Evolutionary conservation across 1,140 invertebrate genomes (phyloP).

Genomic region (Phymastichus coffea): DNA sequence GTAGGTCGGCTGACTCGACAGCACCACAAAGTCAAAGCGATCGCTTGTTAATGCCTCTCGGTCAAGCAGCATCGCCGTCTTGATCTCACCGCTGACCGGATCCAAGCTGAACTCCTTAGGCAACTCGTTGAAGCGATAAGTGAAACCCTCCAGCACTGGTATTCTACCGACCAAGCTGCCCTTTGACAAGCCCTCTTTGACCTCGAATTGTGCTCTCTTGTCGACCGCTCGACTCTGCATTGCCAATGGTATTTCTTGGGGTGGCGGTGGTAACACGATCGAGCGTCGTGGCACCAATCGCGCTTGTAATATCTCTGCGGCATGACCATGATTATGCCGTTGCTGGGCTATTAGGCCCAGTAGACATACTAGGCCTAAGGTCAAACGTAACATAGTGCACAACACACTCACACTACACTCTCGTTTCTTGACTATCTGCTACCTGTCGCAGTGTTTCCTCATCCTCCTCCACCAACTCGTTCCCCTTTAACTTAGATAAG

Average conservation of each 20-base stretch:
- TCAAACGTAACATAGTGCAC: no score
- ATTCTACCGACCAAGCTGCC: constrained; percentile 82
- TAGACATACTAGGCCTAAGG: no score
- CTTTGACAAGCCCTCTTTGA: constrained; percentile 78
- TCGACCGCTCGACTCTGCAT: constrained; percentile 87
- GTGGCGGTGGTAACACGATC: constrained; percentile 28
- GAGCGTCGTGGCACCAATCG: constrained; percentile 52
- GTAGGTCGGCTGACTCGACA: constrained; percentile 90
- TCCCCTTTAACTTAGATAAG: background rate
- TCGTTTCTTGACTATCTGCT: no score
- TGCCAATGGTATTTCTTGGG: constrained; percentile 52
- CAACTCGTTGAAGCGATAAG: constrained; percentile 88
- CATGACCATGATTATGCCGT: no score
- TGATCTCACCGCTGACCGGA: constrained; percentile 77
- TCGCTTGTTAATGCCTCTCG: constrained; percentile 75
- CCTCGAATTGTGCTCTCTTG: constrained; percentile 80
- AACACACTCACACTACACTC: no score
- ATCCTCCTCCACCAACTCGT: constrained; percentile 35
- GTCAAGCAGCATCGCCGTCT: constrained; percentile 78
- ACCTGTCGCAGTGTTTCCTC: constrained; percentile 50
- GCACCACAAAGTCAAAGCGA: constrained; percentile 83
- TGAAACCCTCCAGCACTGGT: constrained; percentile 83
- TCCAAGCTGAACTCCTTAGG: constrained; percentile 81
- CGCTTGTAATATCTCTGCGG: no score
- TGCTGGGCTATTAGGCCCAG: no score